Percentiles rank a stretch among this genome's conserved stretches.
phyloP scores from a whole-genome alignment of 2,888 invertebrate genomes.

The Drosophila yooni region DNA sequence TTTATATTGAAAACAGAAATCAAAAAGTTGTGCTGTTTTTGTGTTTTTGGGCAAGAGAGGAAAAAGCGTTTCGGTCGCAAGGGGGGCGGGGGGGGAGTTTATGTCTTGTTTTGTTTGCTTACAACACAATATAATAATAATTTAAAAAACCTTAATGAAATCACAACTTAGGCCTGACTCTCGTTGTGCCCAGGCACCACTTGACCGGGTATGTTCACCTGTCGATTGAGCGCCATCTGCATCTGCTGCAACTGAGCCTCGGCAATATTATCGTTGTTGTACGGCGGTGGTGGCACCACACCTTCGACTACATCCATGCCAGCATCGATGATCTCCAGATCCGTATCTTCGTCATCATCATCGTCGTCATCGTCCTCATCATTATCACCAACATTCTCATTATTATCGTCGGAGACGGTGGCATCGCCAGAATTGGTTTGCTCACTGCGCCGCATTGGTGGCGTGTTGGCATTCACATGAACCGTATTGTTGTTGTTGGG shows the following conservation, averaged over 20 bases:
- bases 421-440: slow-evolving; percentile 23
- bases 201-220: slow-evolving; percentile 60
- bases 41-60: slow-evolving; percentile 24
- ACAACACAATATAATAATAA: slow-evolving; percentile 55
- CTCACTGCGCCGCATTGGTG: slow-evolving; percentile 80
- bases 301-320: slow-evolving; percentile 51
- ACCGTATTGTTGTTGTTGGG: slow-evolving; percentile 83
- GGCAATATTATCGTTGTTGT: slow-evolving; percentile 64
- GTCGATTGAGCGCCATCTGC: slow-evolving; percentile 40
- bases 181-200: slow-evolving; percentile 70
- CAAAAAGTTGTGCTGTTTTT: slow-evolving; percentile 21
- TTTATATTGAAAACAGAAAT: slow-evolving; percentile 10
- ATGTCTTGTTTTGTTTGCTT: slow-evolving; percentile 25
- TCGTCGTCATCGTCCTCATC: not conserved
- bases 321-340: slow-evolving; percentile 70
- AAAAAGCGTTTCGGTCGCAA: slow-evolving; percentile 11
- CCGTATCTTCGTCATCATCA: slow-evolving; percentile 38
- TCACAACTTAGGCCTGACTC: slow-evolving; percentile 80
- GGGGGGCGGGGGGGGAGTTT: not conserved
- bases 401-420: slow-evolving; percentile 29
- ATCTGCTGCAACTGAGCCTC: slow-evolving; percentile 51
- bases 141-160: slow-evolving; percentile 45
- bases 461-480: slow-evolving; percentile 82
- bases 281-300: slow-evolving; percentile 70
- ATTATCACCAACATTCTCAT: slow-evolving; percentile 18